phyloP scores from a whole-genome alignment of 2,113 vertebrate species.

The Athene noctua region DNA sequence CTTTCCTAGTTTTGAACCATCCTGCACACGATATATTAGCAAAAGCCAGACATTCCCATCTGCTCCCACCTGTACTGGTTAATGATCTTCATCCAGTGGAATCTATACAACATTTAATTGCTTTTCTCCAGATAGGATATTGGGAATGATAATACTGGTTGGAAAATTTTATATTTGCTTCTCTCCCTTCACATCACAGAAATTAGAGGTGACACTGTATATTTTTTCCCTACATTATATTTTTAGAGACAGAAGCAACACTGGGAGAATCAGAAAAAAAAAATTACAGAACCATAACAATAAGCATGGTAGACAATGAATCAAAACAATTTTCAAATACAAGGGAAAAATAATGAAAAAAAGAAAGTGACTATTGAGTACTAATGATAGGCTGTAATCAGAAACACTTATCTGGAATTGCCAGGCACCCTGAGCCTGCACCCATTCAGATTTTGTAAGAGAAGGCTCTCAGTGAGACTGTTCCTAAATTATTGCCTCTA shows the following conservation, averaged over 20 bases:
- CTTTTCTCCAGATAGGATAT: neutral
- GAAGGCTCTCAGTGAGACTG: neutral
- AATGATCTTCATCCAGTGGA: neutral
- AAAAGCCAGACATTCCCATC: neutral
- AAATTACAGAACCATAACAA: neutral
- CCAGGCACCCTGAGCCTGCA: neutral
- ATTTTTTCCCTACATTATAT: neutral
- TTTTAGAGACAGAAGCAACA: neutral
- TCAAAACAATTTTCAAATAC: neutral
- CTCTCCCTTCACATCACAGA: neutral
- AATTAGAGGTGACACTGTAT: neutral
- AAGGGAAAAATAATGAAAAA: neutral
- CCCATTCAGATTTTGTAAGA: conserved; percentile 2
- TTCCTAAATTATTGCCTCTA: neutral
- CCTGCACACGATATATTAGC: neutral
- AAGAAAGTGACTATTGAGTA: neutral
- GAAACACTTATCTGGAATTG: conserved; percentile 11
- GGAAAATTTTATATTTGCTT: neutral
- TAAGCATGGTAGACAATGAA: neutral
- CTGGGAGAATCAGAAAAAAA: neutral
- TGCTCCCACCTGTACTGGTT: neutral
- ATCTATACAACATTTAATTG: neutral
- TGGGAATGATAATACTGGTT: neutral
- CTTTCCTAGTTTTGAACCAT: neutral
- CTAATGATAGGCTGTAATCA: neutral